Conservation (phyloP, 2,113 vertebrate species). For the Microtus pennsylvanicus region DNA sequence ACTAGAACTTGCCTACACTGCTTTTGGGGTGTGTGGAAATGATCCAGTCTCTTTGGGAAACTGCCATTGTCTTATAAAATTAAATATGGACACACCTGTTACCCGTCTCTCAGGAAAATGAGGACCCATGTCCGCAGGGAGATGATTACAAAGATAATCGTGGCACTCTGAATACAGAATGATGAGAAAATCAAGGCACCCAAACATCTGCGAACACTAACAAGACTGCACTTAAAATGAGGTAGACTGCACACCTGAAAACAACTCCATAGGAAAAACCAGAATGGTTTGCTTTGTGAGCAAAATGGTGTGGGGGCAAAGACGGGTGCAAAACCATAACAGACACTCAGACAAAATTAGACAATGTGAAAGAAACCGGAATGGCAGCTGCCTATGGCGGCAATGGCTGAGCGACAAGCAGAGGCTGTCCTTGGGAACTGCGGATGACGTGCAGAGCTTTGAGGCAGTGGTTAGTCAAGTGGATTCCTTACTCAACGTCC, state of each 20-base stretch:
- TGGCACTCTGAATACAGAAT: background rate
- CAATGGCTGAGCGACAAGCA: background rate
- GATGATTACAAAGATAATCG: background rate
- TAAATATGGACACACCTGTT: background rate
- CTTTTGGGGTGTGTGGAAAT: background rate
- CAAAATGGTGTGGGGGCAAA: background rate
- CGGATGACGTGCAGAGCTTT: fast-evolving
- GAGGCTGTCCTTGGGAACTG: too few relatives aligned
- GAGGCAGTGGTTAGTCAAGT: too few relatives aligned
- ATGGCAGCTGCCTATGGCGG: fast-evolving
- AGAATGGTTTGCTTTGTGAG: fast-evolving
- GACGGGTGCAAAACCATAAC: background rate
- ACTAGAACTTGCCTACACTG: fast-evolving
- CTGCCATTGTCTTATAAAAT: background rate
- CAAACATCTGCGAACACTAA: background rate
- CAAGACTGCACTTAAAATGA: background rate
- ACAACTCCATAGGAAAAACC: background rate
- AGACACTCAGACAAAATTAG: background rate
- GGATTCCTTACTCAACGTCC: background rate
- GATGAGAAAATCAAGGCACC: background rate
- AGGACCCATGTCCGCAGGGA: background rate
- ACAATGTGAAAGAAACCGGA: background rate
- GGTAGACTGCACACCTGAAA: background rate
- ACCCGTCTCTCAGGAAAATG: background rate
- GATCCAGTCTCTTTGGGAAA: background rate